Evolutionary conservation across 2,113 vertebrate genomes (phyloP).

Genomic region (Orycteropus afer): DNA sequence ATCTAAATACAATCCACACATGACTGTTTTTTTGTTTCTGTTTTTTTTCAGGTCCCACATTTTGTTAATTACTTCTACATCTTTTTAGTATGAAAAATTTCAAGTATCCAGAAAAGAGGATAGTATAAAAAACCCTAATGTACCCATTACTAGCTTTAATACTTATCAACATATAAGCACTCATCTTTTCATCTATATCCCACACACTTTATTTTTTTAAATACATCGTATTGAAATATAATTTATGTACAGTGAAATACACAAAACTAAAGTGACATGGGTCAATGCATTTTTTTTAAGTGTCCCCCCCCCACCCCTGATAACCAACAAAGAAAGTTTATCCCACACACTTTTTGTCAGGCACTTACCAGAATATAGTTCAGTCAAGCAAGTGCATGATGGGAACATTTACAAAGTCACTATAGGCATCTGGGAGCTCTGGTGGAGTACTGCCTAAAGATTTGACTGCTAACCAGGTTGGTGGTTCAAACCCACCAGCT

Average conservation of each 20-base stretch:
- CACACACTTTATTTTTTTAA: not conserved
- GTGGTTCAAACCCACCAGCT: too few relatives aligned
- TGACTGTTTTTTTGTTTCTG: too few relatives aligned
- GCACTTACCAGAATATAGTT: not conserved
- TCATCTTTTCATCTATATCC: slow-evolving; percentile 30
- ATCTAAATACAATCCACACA: not conserved
- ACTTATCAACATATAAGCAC: not conserved
- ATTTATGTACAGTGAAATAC: too few relatives aligned
- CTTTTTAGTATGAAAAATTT: slow-evolving; percentile 13
- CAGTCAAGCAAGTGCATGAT: not conserved
- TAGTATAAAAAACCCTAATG: not conserved
- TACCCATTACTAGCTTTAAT: not conserved
- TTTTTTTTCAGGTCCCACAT: not conserved
- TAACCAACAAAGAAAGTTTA: too few relatives aligned
- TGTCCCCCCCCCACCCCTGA: too few relatives aligned
- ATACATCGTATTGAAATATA: too few relatives aligned
- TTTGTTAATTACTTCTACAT: slow-evolving; percentile 41
- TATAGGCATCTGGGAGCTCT: too few relatives aligned
- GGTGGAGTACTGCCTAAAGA: too few relatives aligned
- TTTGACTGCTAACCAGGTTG: too few relatives aligned
- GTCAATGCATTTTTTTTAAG: too few relatives aligned
- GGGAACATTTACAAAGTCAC: not conserved
- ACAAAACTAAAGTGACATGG: too few relatives aligned
- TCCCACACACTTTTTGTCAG: too few relatives aligned
- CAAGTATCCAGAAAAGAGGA: slow-evolving; percentile 7